These are phyloP conservation scores for Dinocampus coccinellae DNA, from an alignment of 2,888 invertebrate genomes.

Conservation along the genomic window DNA sequence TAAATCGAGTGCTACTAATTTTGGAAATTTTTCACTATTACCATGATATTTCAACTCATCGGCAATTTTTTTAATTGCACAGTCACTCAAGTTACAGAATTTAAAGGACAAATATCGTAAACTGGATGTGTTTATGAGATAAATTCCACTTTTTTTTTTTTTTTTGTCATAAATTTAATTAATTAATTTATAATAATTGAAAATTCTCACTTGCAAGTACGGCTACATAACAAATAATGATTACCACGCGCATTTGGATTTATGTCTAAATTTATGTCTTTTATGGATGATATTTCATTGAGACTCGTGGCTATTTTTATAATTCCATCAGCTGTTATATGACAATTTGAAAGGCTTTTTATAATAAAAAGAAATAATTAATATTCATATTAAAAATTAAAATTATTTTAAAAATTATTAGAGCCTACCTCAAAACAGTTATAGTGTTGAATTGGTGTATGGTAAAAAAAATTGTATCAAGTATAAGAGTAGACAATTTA, in stretches of 20 bases:
- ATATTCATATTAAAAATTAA: background rate
- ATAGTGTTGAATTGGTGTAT: conserved; percentile 47
- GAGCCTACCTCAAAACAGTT: conserved; percentile 48
- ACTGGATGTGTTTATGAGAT: conserved; percentile 33
- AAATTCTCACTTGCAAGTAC: conserved; percentile 47
- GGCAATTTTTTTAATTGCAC: conserved; percentile 55
- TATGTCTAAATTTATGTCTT: conserved; percentile 62
- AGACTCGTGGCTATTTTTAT: conserved; percentile 55
- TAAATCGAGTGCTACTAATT: conserved; percentile 61
- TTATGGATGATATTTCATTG: conserved; percentile 49
- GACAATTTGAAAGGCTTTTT: conserved; percentile 61
- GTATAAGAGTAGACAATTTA: conserved; percentile 45
- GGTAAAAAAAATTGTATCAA: conserved; percentile 46
- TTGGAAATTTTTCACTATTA: conserved; percentile 42
- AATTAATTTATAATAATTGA: background rate
- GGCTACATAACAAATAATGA: conserved; percentile 56
- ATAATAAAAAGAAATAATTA: background rate
- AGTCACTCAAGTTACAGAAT: conserved; percentile 61
- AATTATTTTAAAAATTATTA: conserved; percentile 5
- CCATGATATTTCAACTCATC: conserved; percentile 51
- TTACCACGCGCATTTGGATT: conserved; percentile 63
- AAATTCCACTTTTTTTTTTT: background rate
- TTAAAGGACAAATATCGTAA: conserved; percentile 58
- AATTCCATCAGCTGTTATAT: conserved; percentile 57
- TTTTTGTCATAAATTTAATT: background rate